Conservation (phyloP, 2,797 vertebrate species). For the Holocentrus rufus region DNA sequence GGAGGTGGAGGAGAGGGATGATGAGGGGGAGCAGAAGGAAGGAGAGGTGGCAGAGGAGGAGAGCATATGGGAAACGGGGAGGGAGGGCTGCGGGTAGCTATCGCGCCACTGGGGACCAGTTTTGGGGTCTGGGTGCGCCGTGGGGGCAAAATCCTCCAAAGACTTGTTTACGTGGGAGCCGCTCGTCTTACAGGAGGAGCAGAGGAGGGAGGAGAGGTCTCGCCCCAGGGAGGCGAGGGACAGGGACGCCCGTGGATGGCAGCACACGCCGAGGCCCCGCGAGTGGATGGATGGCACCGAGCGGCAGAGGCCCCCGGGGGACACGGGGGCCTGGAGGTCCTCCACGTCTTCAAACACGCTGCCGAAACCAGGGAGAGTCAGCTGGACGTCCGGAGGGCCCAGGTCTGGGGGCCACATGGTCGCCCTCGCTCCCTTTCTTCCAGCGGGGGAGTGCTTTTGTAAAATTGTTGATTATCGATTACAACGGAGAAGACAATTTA, state of each 20-base stretch:
- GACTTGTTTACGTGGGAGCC: constrained; percentile 84
- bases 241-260: constrained; percentile 69
- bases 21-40: constrained; percentile 71
- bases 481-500: constrained; percentile 37
- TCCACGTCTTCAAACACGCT: constrained; percentile 86
- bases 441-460: constrained; percentile 35
- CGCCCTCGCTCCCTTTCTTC: constrained; percentile 67
- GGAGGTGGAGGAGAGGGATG: constrained; percentile 80
- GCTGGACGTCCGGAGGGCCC: constrained; percentile 84
- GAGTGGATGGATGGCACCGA: constrained; percentile 76
- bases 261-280: constrained; percentile 84
- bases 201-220: constrained; percentile 85
- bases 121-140: constrained; percentile 71
- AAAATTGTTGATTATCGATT: constrained; percentile 25
- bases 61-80: constrained; percentile 63
- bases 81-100: constrained; percentile 61
- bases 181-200: constrained; percentile 84
- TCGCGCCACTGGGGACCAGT: constrained; percentile 53
- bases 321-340: constrained; percentile 78
- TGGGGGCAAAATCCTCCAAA: constrained; percentile 74
- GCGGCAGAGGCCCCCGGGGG: constrained; percentile 80
- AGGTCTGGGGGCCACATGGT: constrained; percentile 83
- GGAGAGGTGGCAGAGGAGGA: constrained; percentile 72
- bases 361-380: constrained; percentile 84
- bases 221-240: constrained; percentile 79